Base-by-base conservation (phyloP, 2,888 invertebrate species). In the Lepeophtheirus nordmannii region DNA sequence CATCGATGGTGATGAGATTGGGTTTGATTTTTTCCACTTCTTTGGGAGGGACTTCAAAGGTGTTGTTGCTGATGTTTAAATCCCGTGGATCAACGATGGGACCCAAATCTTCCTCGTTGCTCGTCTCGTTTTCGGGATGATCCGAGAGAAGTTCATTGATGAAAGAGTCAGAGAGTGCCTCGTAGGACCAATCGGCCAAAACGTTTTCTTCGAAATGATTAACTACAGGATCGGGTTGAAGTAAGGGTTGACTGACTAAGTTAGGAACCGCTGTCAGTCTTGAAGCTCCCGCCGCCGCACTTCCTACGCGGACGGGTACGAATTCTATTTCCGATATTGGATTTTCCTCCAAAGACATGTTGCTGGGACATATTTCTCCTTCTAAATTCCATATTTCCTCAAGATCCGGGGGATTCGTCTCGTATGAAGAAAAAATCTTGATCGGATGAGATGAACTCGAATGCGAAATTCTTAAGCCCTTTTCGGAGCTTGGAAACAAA, bases 341-440 rank as follows among this genome's bases (percentile, higher is more conserved):
- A 46, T 46, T 46, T 14, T n/a, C 17, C 53, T 46, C 53, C 53
- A 46, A 46, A 46, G 53, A 46, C 53, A 46, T 46, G 53, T 46
- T 46, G 14, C 5, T 46, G 14, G 53, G 53, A 46, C n/a, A n/a
- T 17, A 8, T 3, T 46, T 14, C 17, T 46, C 53, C 8, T 46
- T 17, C 53, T 46, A 46, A 46, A n/a, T 14, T n/a, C 53, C 53
- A 46, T 46, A 46, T 46, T 46, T 46, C 53, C 17, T 46, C 53
- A 17, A 46, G 17, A 46, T 46, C 53, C 14, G 2, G 17, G 17
- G 14, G 17, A n/a, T 14, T 14, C n/a, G 53, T 46, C 53, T 46
- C 53, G 53, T 46, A 46, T 46, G 53, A 46, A 46, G 53, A 46
- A 46, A 30, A 46, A 46, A 46, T 46, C 53, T 2, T 46, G 53